phyloP scores from a whole-genome alignment of 2,888 invertebrate species.

The Hydraecia micacea region DNA sequence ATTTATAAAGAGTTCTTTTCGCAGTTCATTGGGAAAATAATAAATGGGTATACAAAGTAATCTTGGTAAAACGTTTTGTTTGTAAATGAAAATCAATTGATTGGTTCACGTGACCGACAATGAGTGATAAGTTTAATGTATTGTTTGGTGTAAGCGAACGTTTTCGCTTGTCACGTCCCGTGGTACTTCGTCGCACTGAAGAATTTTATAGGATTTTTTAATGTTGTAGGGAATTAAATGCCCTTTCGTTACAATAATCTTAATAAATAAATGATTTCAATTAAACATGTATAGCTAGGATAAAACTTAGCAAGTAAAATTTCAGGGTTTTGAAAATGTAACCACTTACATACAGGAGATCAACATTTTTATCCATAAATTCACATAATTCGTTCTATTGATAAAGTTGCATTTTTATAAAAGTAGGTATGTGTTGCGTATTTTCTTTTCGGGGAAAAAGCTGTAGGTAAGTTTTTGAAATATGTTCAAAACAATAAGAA shows the following conservation, averaged over 20 bases:
- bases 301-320: not conserved
- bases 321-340: not conserved
- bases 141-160: conserved; percentile 43
- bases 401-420: not conserved
- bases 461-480: conserved; percentile 6
- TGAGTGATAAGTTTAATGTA: conserved; percentile 46
- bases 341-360: no score
- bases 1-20: conserved; percentile 72
- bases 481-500: conserved; percentile 27
- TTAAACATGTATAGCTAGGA: not conserved
- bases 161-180: conserved; percentile 53
- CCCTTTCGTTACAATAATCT: not conserved
- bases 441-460: not conserved
- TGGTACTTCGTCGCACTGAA: conserved; percentile 35
- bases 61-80: conserved; percentile 82
- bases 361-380: no score
- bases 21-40: conserved; percentile 77
- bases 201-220: not conserved
- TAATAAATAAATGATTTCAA: not conserved
- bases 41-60: conserved; percentile 80
- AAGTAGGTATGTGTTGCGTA: not conserved
- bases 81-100: conserved; percentile 84
- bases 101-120: conserved; percentile 66
- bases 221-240: not conserved
- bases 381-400: not conserved